These are phyloP conservation scores for Sorex araneus DNA, from an alignment of 2,113 vertebrate genomes.

Conservation along the genomic window DNA sequence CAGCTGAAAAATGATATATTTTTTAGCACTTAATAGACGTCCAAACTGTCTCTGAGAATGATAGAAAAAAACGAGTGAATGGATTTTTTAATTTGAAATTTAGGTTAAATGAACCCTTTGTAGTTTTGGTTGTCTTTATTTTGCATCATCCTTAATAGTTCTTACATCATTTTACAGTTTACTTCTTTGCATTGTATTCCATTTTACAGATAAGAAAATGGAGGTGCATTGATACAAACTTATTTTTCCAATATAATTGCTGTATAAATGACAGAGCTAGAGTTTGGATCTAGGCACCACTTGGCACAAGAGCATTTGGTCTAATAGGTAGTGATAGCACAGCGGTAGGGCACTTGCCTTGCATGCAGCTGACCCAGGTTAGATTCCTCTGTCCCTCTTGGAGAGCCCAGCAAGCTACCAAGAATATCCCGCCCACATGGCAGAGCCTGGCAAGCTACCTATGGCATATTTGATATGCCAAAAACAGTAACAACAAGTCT, in stretches of 20 bases:
- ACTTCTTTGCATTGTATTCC: background rate
- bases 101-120: slow-evolving; percentile 62
- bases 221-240: background rate
- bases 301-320: background rate
- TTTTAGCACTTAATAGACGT: slow-evolving; percentile 74
- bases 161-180: background rate
- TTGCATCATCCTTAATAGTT: background rate
- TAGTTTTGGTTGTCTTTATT: background rate
- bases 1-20: slow-evolving; percentile 80
- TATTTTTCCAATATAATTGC: background rate
- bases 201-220: slow-evolving; percentile 49
- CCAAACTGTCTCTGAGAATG: slow-evolving; percentile 55
- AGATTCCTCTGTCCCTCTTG: no score
- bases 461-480: no score
- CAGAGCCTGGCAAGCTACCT: no score
- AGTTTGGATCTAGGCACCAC: no score
- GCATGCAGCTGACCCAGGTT: no score
- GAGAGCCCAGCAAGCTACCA: no score
- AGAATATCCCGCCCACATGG: no score
- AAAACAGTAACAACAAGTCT: no score
- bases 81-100: slow-evolving; percentile 64
- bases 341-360: no score
- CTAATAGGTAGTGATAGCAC: no score
- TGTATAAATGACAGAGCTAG: background rate
- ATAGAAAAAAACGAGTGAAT: slow-evolving; percentile 52